Base-by-base conservation (phyloP, 2,797 vertebrate species). In the Megalops cyprinoides region DNA sequence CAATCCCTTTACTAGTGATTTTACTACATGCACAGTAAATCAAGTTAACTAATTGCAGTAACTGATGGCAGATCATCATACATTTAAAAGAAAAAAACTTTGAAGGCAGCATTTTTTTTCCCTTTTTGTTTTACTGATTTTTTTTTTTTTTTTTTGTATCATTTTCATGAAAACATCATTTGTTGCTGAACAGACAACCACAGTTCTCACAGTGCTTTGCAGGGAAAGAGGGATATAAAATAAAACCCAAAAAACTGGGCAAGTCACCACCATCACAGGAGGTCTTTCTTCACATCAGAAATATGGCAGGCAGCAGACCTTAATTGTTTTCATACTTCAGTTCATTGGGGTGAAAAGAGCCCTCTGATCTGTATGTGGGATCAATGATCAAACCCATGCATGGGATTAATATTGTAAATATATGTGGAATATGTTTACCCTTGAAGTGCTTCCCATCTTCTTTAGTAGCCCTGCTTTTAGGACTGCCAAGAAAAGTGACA, bases 201-300 rank as follows among this genome's bases (percentile, higher is more conserved):
- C 79, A 90, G 92, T 94, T 94, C 92, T 92, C 93, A 94, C 92
- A 94, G 90, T 90, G 93, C 94, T 93, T 94, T 93, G 93, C 91
- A 92, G 88, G 90, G 92, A 93, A 92, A 88, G 90, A 92, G 7
- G 89, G 91, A 92, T 93, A 93, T 48, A 34, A 79, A 69, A 76
- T 34, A 28, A 77, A 67, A 46, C 34, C 10, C 48, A 62, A n/a
- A 76, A 76, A 69, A 53, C 48, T 51, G 60, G 65, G 89, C 85
- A 15, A 93, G 90, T 90, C 91, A 88, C 87, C 90, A 91, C 90
- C 87, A 93, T 91, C 92, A 92, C 92, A 93, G 92, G 91, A 92
- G 93, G 93, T 93, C 91, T 92, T 91, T 93, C 90, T 91, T 91
- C 90, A 85, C 90, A 85, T 88, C 87, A 87, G 88, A 89, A 88